These are phyloP conservation scores for Drosophila pallidifrons DNA, from an alignment of 1,140 invertebrate genomes.

Conservation along the genomic window DNA sequence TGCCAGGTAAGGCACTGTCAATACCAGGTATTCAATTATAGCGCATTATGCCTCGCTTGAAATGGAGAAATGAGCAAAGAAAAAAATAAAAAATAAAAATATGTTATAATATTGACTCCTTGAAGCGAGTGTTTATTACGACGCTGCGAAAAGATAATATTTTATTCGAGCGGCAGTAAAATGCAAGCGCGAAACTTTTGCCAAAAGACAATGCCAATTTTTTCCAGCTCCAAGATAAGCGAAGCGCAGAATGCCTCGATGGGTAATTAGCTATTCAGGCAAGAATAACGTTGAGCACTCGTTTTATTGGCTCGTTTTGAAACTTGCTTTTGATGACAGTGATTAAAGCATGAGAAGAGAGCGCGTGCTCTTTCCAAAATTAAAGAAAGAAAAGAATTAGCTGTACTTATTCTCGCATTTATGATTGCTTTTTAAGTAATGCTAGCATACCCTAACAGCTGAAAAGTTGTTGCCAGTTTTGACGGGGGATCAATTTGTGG, in stretches of 20 bases:
- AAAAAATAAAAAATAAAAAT: neutral
- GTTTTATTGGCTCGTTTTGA: slow-evolving; percentile 3
- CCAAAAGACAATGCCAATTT: neutral
- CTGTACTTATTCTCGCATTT: neutral
- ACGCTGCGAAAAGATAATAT: neutral
- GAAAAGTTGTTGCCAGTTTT: neutral
- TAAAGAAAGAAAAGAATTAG: neutral
- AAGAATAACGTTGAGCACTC: neutral
- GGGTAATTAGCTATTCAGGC: slow-evolving; percentile 23
- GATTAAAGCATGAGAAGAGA: neutral
- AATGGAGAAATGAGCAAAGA: slow-evolving; percentile 8
- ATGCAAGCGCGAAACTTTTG: slow-evolving; percentile 22
- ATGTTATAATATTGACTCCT: neutral
- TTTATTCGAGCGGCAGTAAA: slow-evolving; percentile 5
- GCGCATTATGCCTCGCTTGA: slow-evolving; percentile 23
- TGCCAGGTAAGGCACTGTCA: neutral
- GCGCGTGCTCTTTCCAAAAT: neutral
- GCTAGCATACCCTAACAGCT: slow-evolving; percentile 17
- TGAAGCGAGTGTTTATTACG: neutral
- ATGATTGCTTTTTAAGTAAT: slow-evolving; percentile 6
- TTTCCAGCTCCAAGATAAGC: neutral
- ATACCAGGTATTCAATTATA: slow-evolving; percentile 17
- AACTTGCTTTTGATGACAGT: slow-evolving; percentile 4
- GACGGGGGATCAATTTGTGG: neutral
- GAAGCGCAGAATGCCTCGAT: neutral